Base-by-base conservation (phyloP, 2,888 invertebrate species). In the Tryphoninae sp. region DNA sequence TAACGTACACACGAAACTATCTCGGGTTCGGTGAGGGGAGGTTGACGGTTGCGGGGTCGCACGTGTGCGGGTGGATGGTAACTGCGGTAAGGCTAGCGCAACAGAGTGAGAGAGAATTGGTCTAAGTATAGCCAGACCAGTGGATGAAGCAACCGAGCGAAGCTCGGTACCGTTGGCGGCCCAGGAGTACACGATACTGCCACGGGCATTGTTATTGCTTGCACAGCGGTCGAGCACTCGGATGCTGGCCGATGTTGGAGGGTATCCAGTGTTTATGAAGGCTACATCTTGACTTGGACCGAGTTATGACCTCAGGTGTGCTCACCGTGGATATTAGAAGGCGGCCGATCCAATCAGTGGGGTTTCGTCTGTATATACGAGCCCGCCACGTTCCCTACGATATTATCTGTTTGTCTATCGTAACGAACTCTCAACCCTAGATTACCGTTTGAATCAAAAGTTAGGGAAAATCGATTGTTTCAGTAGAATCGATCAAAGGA, bases 201-300 rank as follows among this genome's bases (percentile, higher is more conserved):
- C 87, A 86, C 82, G 86, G 87, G 89, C 87, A 90, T 90, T 90
- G 90, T 91, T 90, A 88, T 89, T 88, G 89, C 89, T 88, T 85
- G 87, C 86, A 87, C 86, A 86, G 88, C 87, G 85, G 85, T 85
- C 84, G 86, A 88, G 87, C 88, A 75, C 42, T 86, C 84, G 76
- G 76, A 76, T 82, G 67, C 73, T 73, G 77, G 64, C 61, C 58
- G 68, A 61, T 61, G 55, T 71, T 45, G 61, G 53, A 40, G 77
- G 33, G 42, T 86, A 86, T 87, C 85, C 22, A 85, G 86, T 89
- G 89, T 89, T 89, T 89, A 89, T 88, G 88, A 90, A 88, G 88
- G 86, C 87, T 86, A 76, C 81, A 85, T 80, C 84, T 53, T 69
- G n/a, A 83, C 86, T 85, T 85, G 84, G 67, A 62, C 80, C 86